Evolutionary conservation across 2,797 vertebrate genomes (phyloP).

Genomic region (Gastrophryne carolinensis): DNA sequence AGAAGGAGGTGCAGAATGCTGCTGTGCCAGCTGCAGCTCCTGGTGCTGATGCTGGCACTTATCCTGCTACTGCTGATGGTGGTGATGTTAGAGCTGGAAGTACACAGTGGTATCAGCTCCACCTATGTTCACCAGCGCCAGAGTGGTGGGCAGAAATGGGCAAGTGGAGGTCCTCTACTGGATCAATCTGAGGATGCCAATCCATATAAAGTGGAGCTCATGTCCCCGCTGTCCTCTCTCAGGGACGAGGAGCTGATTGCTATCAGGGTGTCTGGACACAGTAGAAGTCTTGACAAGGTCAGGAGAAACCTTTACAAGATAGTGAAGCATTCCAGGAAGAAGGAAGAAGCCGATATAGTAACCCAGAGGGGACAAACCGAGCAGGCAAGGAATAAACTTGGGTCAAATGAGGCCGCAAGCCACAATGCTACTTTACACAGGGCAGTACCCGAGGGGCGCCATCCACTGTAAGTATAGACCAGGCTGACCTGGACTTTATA

Average conservation of each 20-base stretch:
- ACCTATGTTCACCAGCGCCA: constrained; percentile 51
- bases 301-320: constrained; percentile 57
- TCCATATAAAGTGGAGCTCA: constrained; percentile 66
- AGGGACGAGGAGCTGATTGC: constrained; percentile 79
- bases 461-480: constrained; percentile 77
- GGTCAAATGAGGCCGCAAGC: constrained; percentile 65
- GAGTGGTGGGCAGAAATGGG: constrained; percentile 57
- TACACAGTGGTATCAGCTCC: constrained; percentile 52
- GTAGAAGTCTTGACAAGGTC: constrained; percentile 61
- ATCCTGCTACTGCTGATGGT: constrained; percentile 70
- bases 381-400: constrained; percentile 55
- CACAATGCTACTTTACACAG: constrained; percentile 69
- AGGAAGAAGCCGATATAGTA: constrained; percentile 24
- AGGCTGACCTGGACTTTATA: background rate
- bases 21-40: constrained; percentile 65
- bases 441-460: constrained; percentile 74
- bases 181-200: constrained; percentile 71
- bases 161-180: constrained; percentile 68
- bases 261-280: constrained; percentile 56
- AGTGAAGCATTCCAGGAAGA: constrained; percentile 54
- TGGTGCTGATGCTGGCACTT: constrained; percentile 72
- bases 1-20: constrained; percentile 68
- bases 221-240: constrained; percentile 74
- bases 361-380: background rate
- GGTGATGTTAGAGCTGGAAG: constrained; percentile 66